Conservation (phyloP, 2,888 invertebrate species). For the Octodonta nipae region DNA sequence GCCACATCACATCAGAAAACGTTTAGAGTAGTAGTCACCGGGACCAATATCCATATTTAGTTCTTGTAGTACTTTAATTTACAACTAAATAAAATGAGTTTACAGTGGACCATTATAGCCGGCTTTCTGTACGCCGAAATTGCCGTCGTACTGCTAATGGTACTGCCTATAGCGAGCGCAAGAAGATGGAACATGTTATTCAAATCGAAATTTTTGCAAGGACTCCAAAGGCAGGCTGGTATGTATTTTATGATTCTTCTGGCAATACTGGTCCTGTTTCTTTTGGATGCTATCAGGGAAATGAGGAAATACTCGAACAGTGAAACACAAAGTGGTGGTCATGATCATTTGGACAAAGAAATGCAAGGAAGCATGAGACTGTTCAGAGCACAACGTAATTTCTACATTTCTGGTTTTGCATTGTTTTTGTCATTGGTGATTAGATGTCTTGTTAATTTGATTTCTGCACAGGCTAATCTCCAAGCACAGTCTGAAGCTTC, state of each 20-base stretch:
- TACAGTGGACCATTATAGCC: conserved; percentile 96
- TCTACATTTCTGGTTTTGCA: conserved; percentile 95
- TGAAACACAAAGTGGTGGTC: too few relatives aligned
- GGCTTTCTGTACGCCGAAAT: conserved; percentile 87
- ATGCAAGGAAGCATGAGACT: conserved; percentile 90
- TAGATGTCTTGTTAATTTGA: conserved; percentile 70
- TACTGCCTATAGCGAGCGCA: conserved; percentile 79
- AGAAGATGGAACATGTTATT: conserved; percentile 81
- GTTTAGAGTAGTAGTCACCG: too few relatives aligned
- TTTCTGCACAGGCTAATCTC: conserved; percentile 70
- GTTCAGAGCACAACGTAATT: conserved; percentile 94
- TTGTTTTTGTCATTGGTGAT: conserved; percentile 88
- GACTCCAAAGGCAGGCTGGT: conserved; percentile 62
- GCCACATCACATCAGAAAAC: too few relatives aligned
- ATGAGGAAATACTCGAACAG: conserved; percentile 72
- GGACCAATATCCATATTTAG: too few relatives aligned
- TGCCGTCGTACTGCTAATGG: conserved; percentile 65
- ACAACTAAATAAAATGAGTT: conserved; percentile 95
- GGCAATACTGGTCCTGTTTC: conserved; percentile 73
- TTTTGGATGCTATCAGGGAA: conserved; percentile 88
- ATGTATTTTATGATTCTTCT: conserved; percentile 76
- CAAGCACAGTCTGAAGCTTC: conserved; percentile 84
- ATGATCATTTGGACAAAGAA: conserved; percentile 65
- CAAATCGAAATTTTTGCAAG: conserved; percentile 71
- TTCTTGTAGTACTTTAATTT: too few relatives aligned